These are phyloP conservation scores for Melipona bicolor DNA, from an alignment of 2,888 invertebrate genomes.

Conservation along the genomic window DNA sequence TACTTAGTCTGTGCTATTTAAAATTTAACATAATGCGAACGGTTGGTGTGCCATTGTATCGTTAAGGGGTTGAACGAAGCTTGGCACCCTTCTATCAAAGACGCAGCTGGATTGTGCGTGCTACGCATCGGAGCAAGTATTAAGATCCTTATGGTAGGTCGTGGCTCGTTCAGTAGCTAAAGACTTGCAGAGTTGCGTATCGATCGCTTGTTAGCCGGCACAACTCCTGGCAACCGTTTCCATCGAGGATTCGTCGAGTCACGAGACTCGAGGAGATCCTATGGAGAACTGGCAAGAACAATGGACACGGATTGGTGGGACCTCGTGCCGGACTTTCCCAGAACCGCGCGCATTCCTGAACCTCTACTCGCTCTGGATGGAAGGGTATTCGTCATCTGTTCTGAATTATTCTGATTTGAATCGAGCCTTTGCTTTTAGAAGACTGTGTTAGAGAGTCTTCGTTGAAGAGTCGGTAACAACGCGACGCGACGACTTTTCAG, in stretches of 20 bases:
- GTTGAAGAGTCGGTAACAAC: no score
- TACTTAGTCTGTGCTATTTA: no score
- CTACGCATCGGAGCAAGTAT: constrained; percentile 1
- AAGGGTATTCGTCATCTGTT: constrained; percentile 85
- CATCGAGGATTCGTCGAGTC: constrained; percentile 73
- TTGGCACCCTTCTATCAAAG: neutral
- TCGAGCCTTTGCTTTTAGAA: no score
- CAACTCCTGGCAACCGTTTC: constrained; percentile 79
- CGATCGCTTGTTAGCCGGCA: constrained; percentile 63
- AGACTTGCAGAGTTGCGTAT: constrained; percentile 61
- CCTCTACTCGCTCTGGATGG: constrained; percentile 87
- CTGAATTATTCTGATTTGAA: neutral
- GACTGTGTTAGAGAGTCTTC: no score
- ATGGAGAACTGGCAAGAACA: constrained; percentile 32
- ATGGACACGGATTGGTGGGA: constrained; percentile 83
- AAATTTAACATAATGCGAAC: no score
- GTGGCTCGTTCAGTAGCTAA: constrained; percentile 45
- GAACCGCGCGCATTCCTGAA: constrained; percentile 85
- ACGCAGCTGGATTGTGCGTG: neutral
- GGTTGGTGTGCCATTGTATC: no score
- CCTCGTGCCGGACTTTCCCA: constrained; percentile 74
- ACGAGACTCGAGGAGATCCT: constrained; percentile 57
- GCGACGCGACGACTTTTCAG: no score
- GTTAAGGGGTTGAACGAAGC: no score
- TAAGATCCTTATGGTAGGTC: constrained; percentile 53